Evolutionary conservation across 2,888 invertebrate genomes (phyloP).

Genomic region (Lampropteryx suffumata): DNA sequence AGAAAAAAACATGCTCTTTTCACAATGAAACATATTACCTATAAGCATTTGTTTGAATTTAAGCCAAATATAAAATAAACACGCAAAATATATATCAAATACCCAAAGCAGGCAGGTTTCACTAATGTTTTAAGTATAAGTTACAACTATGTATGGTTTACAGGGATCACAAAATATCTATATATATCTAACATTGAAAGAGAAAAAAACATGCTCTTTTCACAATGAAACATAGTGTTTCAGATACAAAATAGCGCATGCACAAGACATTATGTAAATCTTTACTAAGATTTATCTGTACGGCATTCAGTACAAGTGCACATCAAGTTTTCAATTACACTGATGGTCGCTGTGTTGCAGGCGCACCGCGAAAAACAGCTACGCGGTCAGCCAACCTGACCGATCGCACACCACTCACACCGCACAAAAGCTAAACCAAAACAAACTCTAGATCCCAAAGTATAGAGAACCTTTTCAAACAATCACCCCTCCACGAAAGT

Average conservation of each 20-base stretch:
- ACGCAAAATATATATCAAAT: too few relatives aligned
- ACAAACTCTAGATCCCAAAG: constrained; percentile 52
- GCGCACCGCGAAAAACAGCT: constrained; percentile 71
- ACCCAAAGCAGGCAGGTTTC: too few relatives aligned
- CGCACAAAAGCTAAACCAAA: constrained; percentile 46
- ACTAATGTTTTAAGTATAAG: too few relatives aligned
- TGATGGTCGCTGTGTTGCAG: constrained; percentile 68
- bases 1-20: too few relatives aligned
- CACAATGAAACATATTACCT: not conserved
- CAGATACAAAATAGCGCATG: constrained; percentile 25
- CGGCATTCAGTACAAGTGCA: constrained; percentile 73
- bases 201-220: too few relatives aligned
- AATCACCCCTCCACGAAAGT: constrained; percentile 52
- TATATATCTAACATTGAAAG: too few relatives aligned
- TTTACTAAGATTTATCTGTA: constrained; percentile 68
- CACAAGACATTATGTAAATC: constrained; percentile 35
- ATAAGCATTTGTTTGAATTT: not conserved
- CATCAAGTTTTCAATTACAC: constrained; percentile 82
- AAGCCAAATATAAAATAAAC: not conserved
- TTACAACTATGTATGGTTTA: too few relatives aligned
- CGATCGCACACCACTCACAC: constrained; percentile 66
- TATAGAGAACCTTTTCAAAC: constrained; percentile 64
- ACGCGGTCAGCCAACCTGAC: constrained; percentile 70
- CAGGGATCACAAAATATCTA: too few relatives aligned
- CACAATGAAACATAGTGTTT: constrained; percentile 12